These are phyloP conservation scores for Buphagus erythrorhynchus DNA, from an alignment of 2,797 vertebrate species.

Conservation along the genomic window DNA sequence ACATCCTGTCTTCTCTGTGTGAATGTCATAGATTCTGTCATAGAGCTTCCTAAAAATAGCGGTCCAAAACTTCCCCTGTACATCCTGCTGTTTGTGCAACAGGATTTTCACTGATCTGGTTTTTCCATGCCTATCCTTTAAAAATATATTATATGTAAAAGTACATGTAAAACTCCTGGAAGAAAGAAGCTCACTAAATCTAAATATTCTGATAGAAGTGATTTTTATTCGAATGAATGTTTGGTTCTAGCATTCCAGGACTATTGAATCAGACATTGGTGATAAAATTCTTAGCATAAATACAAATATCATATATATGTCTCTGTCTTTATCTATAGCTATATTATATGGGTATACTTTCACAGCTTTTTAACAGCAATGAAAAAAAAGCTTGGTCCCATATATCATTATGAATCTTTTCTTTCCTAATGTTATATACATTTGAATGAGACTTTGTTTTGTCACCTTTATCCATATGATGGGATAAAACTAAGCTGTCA, in stretches of 20 bases:
- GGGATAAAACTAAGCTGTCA: neutral
- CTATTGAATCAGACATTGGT: neutral
- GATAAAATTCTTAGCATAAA: neutral
- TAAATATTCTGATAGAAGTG: neutral
- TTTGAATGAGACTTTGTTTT: neutral
- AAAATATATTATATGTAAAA: neutral
- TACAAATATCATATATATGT: neutral
- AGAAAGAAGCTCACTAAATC: neutral
- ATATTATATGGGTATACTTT: neutral
- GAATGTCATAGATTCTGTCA: neutral
- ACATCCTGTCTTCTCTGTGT: neutral
- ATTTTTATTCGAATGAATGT: neutral
- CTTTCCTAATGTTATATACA: neutral
- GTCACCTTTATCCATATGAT: neutral
- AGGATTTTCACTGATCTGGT: neutral
- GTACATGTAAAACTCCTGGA: neutral
- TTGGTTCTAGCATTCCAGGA: neutral
- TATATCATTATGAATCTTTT: neutral
- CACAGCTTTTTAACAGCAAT: neutral
- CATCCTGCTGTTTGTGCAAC: neutral
- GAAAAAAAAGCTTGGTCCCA: neutral
- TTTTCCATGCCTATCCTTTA: neutral
- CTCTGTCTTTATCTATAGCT: neutral
- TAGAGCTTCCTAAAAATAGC: constrained; percentile 12
- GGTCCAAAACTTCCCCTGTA: neutral